Conservation (phyloP, 2,797 vertebrate species). For the Hypotaenidia okinawae region DNA sequence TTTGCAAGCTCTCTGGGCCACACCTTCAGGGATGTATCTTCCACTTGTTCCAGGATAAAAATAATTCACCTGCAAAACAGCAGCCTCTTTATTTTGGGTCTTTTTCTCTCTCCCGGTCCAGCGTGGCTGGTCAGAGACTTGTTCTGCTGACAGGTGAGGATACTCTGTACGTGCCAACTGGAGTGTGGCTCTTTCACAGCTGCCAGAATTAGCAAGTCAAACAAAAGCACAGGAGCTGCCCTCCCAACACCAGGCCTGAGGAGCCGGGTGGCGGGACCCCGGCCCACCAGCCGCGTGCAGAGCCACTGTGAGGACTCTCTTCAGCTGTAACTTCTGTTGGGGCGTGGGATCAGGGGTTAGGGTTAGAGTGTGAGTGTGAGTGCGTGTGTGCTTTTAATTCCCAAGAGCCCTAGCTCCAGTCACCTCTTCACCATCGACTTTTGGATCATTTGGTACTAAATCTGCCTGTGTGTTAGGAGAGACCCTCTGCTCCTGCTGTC, state of each 20-base stretch:
- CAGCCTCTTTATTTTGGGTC: not conserved
- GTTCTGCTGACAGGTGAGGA: not conserved
- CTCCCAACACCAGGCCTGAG: not conserved
- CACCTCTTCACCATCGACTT: slow-evolving; percentile 40
- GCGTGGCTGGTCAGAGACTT: not conserved
- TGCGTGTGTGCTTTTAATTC: slow-evolving; percentile 23
- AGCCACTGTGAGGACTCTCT: not conserved
- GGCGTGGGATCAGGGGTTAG: not conserved
- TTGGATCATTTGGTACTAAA: slow-evolving; percentile 63
- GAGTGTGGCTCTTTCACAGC: not conserved
- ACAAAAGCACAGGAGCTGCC: slow-evolving; percentile 55
- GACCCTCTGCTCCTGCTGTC: slow-evolving; percentile 34
- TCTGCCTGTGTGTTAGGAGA: slow-evolving; percentile 28
- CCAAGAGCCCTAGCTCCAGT: slow-evolving; percentile 43
- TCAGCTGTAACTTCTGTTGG: not conserved
- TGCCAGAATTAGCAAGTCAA: not conserved
- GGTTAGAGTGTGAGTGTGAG: slow-evolving; percentile 13
- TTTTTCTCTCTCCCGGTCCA: not conserved
- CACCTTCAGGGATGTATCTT: slow-evolving; percentile 72
- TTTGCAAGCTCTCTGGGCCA: slow-evolving; percentile 45
- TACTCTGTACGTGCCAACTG: not conserved
- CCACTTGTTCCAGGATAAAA: slow-evolving; percentile 59
- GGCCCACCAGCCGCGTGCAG: not conserved
- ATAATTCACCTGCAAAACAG: slow-evolving; percentile 33
- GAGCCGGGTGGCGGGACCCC: not conserved